phyloP scores from a whole-genome alignment of 2,888 invertebrate species.

The Thumatha senex region DNA sequence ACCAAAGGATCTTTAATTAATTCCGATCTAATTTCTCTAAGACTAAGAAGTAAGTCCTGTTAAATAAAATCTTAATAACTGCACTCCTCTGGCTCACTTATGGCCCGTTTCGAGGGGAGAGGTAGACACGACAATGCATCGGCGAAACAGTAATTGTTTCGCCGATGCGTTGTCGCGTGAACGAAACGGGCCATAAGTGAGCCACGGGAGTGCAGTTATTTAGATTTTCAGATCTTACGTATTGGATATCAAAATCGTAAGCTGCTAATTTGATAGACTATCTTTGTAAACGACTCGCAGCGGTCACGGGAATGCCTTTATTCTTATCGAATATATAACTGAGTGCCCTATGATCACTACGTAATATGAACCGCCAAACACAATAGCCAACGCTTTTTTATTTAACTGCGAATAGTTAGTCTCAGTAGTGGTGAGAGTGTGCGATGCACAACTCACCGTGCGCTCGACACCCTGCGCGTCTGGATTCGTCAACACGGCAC shows the following conservation, averaged over 20 bases:
- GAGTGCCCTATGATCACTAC: too few species aligned
- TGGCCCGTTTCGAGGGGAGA: too few species aligned
- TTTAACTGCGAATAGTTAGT: constrained; percentile 1
- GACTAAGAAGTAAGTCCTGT: neutral
- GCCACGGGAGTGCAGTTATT: neutral
- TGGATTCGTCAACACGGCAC: constrained; percentile 26
- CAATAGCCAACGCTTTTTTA: too few species aligned
- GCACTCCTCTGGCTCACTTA: neutral
- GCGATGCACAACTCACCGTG: too few species aligned
- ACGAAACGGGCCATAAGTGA: too few species aligned
- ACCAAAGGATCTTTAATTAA: neutral
- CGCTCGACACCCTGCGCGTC: constrained; percentile 25
- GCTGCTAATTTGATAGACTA: neutral
- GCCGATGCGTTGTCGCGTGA: too few species aligned
- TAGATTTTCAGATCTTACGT: constrained; percentile 3
- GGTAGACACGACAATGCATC: constrained; percentile 1
- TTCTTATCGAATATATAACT: too few species aligned
- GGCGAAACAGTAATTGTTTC: neutral
- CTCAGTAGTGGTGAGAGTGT: neutral
- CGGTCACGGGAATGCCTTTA: too few species aligned
- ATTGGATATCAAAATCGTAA: too few species aligned
- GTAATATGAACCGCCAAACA: too few species aligned
- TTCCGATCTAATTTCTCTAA: too few species aligned
- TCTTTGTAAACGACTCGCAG: constrained; percentile 1
- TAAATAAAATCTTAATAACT: neutral